These are phyloP conservation scores for Fregata magnificens DNA, from an alignment of 2,113 vertebrate species.

Conservation along the genomic window DNA sequence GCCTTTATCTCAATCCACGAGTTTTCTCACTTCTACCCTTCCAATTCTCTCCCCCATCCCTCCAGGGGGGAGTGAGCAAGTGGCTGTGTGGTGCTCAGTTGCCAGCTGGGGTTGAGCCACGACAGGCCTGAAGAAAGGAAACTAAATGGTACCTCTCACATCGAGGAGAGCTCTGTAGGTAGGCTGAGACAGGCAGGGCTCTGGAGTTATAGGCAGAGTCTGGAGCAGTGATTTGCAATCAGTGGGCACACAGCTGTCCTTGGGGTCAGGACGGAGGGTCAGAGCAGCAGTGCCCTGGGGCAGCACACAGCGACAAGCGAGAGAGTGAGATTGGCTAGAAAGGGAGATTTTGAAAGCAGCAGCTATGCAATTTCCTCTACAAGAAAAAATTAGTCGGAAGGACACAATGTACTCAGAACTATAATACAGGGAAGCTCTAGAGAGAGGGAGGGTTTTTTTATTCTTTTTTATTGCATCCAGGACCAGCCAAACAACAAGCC, in stretches of 20 bases:
- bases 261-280: background rate
- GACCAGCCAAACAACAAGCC: background rate
- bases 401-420: background rate
- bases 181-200: background rate
- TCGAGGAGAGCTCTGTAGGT: background rate
- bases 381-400: background rate
- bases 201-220: background rate
- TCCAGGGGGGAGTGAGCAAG: fast-evolving
- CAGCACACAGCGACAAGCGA: background rate
- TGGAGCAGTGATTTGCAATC: background rate
- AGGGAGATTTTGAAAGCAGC: background rate
- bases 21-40: background rate
- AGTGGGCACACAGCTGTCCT: background rate
- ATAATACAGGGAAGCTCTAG: background rate
- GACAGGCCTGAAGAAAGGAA: background rate
- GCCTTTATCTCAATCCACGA: background rate
- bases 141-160: fast-evolving
- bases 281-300: background rate
- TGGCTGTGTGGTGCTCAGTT: background rate
- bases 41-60: background rate
- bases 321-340: background rate
- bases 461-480: background rate
- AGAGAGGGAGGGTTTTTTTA: background rate
- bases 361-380: background rate
- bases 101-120: background rate